These are phyloP conservation scores for Gymnarchus niloticus DNA, from an alignment of 2,113 vertebrate species.

Conservation along the genomic window DNA sequence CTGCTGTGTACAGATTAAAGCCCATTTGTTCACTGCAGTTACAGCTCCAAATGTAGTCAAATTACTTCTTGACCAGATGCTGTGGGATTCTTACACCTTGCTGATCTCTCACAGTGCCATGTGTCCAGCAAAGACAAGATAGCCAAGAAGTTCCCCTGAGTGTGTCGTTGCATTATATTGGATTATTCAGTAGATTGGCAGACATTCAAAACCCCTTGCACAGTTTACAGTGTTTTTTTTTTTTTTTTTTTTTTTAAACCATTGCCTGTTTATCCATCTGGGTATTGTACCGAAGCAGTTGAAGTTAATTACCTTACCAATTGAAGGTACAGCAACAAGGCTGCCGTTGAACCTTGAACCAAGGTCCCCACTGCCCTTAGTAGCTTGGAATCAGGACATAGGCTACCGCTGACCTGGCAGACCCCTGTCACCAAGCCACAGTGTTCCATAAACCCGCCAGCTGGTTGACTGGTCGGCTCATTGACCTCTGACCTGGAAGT, in stretches of 20 bases:
- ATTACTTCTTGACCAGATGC: constrained; percentile 11
- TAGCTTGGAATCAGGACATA: background rate
- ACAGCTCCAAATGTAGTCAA: background rate
- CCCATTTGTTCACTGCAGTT: background rate
- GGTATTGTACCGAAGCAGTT: background rate
- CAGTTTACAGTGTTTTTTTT: background rate
- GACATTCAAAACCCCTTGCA: background rate
- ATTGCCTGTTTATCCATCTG: background rate
- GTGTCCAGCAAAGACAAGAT: background rate
- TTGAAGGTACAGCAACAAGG: background rate
- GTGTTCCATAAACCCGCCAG: background rate
- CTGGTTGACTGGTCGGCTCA: background rate
- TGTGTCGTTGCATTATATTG: background rate
- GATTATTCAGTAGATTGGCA: constrained; percentile 5
- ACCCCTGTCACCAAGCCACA: background rate
- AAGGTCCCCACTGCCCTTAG: background rate
- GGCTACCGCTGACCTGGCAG: background rate
- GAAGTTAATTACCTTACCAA: background rate
- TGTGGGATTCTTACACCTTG: background rate
- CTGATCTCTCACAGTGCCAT: background rate
- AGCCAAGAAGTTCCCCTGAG: background rate
- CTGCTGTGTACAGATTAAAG: background rate
- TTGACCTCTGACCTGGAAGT: constrained; percentile 5
- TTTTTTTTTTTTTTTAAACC: no score
- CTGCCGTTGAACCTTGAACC: background rate